These are phyloP conservation scores for Anser cygnoides DNA, from an alignment of 2,113 vertebrate species.

Conservation along the genomic window DNA sequence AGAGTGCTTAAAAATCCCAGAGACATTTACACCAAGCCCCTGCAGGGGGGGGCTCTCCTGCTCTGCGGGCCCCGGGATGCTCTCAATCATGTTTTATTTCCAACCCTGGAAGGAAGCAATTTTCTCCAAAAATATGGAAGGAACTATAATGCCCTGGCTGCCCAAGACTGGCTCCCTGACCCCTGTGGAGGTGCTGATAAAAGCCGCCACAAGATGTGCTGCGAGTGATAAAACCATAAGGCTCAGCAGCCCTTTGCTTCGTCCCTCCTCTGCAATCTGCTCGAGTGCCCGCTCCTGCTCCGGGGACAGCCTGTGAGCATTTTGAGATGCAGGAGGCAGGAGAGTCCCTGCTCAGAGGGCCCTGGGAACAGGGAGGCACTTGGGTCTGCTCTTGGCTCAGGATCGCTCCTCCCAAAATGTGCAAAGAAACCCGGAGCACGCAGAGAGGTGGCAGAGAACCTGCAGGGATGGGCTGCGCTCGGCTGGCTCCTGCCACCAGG, in stretches of 20 bases:
- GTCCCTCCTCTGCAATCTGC: background rate
- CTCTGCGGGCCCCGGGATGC: background rate
- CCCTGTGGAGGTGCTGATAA: background rate
- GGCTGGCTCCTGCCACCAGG: background rate
- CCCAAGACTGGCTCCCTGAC: background rate
- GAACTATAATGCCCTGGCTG: background rate
- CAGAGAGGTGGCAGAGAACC: background rate
- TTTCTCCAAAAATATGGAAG: background rate
- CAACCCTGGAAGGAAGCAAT: background rate
- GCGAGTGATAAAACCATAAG: background rate
- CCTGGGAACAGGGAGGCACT: background rate
- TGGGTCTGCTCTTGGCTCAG: background rate
- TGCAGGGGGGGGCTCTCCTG: background rate
- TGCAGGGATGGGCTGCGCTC: background rate
- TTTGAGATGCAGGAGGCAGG: background rate
- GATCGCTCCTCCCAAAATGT: rapidly evolving
- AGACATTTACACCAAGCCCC: background rate
- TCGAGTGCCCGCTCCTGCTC: background rate
- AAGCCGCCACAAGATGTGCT: background rate
- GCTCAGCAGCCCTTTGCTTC: background rate
- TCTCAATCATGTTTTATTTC: background rate
- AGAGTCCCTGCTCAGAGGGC: background rate
- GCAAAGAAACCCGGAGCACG: background rate
- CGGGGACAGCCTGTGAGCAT: background rate
- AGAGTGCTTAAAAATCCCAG: background rate